Percentiles rank a stretch among this genome's conserved stretches.
These are phyloP conservation scores for Conchocele bisecta DNA, from an alignment of 2,888 invertebrate species.

Conservation along the genomic window DNA sequence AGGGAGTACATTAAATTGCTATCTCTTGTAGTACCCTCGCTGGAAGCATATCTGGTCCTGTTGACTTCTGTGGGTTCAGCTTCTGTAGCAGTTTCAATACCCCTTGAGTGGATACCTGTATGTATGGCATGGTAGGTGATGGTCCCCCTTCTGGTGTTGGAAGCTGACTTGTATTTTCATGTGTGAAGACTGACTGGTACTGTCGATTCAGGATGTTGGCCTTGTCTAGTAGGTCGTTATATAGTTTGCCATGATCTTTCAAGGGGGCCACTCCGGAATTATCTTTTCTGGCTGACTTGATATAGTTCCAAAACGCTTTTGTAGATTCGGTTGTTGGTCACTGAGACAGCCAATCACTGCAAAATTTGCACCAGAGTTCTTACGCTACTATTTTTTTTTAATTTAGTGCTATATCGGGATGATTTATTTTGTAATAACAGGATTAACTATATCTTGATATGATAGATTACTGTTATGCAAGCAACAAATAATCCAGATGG, in stretches of 20 bases:
- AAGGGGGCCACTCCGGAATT: slow-evolving; percentile 15
- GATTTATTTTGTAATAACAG: no score
- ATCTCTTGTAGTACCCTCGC: neutral
- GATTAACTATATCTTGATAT: no score
- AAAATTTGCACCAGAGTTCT: no score
- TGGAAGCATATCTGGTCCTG: neutral
- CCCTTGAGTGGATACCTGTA: neutral
- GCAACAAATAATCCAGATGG: no score
- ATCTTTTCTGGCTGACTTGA: slow-evolving; percentile 17
- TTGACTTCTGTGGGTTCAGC: neutral
- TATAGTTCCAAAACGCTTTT: slow-evolving; percentile 24
- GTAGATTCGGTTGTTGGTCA: no score
- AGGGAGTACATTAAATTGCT: no score
- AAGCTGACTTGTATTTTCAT: neutral
- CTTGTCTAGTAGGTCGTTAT: slow-evolving; percentile 6
- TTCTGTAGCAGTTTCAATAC: neutral
- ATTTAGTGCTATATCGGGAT: no score
- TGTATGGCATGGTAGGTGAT: neutral
- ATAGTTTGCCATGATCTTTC: slow-evolving; percentile 16
- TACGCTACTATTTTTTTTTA: no score
- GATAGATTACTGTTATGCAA: no score
- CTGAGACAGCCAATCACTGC: no score
- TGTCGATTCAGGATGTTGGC: slow-evolving; percentile 16
- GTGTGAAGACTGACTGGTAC: slow-evolving; percentile 11
- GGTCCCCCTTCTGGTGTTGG: neutral